These are phyloP conservation scores for Sylvilagus bachmani DNA, from an alignment of 2,113 vertebrate species.

Conservation along the genomic window DNA sequence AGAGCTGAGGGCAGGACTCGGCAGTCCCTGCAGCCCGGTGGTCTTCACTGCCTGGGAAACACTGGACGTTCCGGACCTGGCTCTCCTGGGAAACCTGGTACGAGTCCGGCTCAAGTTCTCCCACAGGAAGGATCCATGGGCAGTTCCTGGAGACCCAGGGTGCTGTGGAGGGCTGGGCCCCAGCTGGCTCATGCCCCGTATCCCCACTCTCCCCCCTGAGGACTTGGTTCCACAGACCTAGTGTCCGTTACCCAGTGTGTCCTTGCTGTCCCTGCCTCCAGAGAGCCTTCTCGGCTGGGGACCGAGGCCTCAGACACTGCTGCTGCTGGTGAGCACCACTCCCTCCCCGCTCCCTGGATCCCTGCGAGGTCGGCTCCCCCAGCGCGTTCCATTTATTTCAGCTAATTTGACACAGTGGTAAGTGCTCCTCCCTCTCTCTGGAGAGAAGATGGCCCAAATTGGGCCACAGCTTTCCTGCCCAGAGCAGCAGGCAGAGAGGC, in stretches of 20 bases:
- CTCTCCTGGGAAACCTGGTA: accelerated
- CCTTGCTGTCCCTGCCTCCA: not conserved
- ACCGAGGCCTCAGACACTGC: accelerated
- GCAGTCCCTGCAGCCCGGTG: accelerated
- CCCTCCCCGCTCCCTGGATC: not conserved
- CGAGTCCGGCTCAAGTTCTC: not conserved
- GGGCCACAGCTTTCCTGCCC: not conserved
- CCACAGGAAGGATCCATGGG: accelerated
- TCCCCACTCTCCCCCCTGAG: not conserved
- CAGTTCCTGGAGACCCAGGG: accelerated
- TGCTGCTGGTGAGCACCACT: not conserved
- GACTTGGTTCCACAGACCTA: not conserved
- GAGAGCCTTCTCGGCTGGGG: not conserved
- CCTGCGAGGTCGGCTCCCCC: too few species aligned
- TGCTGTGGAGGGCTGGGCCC: not conserved
- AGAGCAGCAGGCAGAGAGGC: not conserved
- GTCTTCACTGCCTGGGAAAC: too few species aligned
- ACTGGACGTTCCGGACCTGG: not conserved
- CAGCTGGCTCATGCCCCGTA: not conserved
- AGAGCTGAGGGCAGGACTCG: not conserved
- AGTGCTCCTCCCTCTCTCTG: not conserved
- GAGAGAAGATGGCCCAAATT: not conserved
- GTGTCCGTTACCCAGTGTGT: accelerated
- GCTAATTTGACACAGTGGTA: not conserved
- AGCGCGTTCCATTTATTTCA: not conserved